Conservation (phyloP, 2,113 vertebrate genomes). For the Proterorhinus semilunaris region DNA sequence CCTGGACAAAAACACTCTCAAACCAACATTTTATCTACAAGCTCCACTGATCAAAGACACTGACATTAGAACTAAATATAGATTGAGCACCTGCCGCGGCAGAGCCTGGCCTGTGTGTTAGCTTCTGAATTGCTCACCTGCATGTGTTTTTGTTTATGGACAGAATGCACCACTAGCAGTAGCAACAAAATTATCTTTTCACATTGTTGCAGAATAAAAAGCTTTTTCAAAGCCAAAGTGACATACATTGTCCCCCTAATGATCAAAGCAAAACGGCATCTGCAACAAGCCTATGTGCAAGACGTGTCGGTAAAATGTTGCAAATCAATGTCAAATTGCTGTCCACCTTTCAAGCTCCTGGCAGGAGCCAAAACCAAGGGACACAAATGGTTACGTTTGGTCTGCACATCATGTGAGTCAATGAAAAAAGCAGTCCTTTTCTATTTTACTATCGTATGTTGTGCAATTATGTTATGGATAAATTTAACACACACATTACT, state of each 20-base stretch:
- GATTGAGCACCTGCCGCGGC: constrained; percentile 66
- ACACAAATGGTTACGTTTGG: constrained; percentile 23
- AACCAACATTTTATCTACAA: constrained; percentile 49
- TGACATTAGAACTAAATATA: constrained; percentile 55
- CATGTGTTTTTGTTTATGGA: constrained; percentile 3
- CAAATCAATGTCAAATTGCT: constrained; percentile 32
- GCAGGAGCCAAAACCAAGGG: constrained; percentile 32
- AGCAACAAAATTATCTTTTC: constrained; percentile 19
- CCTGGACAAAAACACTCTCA: constrained; percentile 48
- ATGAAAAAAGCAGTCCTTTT: too few relatives aligned
- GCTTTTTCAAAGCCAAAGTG: constrained; percentile 1
- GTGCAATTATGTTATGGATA: too few relatives aligned
- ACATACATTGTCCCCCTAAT: constrained; percentile 24
- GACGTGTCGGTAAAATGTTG: constrained; percentile 15
- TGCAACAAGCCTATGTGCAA: constrained; percentile 6
- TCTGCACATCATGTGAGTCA: constrained; percentile 28
- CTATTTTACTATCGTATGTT: too few relatives aligned
- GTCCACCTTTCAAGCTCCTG: constrained; percentile 1
- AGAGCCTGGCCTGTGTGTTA: constrained; percentile 38
- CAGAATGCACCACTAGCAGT: constrained; percentile 1
- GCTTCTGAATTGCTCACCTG: constrained; percentile 27
- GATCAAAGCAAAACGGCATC: constrained; percentile 23
- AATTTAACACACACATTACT: too few relatives aligned
- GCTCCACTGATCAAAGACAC: constrained; percentile 69
- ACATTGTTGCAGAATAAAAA: constrained; percentile 21